Conservation (phyloP, 2,113 vertebrate genomes). For the Charina bottae region DNA sequence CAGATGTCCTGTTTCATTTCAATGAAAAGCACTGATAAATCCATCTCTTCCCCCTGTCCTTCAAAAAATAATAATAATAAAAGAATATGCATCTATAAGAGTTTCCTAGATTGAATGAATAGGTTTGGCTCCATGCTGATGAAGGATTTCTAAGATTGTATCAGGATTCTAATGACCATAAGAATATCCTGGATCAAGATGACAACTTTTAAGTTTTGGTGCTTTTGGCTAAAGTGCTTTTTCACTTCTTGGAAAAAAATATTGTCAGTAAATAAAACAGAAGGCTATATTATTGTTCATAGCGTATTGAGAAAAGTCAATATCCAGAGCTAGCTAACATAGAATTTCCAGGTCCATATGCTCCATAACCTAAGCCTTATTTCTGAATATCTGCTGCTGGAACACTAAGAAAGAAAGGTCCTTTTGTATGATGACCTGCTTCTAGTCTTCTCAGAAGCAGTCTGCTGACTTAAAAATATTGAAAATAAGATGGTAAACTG, state of each 20-base stretch:
- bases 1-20: neutral
- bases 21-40: neutral
- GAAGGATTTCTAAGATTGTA: neutral
- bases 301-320: neutral
- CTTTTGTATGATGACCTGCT: slow-evolving; percentile 5
- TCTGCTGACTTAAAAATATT: neutral
- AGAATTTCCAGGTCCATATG: neutral
- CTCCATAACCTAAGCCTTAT: neutral
- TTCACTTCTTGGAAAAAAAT: neutral
- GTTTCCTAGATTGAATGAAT: neutral
- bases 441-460: neutral
- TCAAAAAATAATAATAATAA: neutral
- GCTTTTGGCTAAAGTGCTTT: neutral
- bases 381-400: neutral
- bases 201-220: neutral
- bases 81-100: neutral
- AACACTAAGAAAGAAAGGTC: neutral
- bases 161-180: neutral
- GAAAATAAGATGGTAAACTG: neutral
- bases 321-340: neutral
- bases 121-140: neutral
- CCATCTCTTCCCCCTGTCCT: neutral
- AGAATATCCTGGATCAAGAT: neutral
- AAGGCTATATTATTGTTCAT: neutral
- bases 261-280: neutral